phyloP scores from a whole-genome alignment of 2,113 vertebrate species.

The Thunnus maccoyii region DNA sequence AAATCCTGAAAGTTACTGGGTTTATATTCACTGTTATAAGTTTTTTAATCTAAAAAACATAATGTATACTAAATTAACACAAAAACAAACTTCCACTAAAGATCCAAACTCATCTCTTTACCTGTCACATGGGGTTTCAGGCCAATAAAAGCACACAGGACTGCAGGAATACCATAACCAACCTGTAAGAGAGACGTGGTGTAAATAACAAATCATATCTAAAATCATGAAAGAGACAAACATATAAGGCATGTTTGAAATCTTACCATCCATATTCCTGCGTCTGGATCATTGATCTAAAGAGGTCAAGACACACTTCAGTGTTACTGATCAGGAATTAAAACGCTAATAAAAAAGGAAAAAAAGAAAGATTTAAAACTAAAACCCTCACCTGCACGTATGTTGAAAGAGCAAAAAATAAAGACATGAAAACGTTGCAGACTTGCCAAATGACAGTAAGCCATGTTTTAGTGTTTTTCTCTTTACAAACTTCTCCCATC shows the following conservation, averaged over 20 bases:
- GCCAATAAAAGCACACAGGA: conserved; percentile 85
- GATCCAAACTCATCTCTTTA: conserved; percentile 54
- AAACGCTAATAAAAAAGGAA: rapidly evolving
- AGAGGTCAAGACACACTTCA: background rate
- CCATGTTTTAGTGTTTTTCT: conserved; percentile 9
- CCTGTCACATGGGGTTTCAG: conserved; percentile 89
- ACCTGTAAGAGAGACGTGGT: conserved; percentile 78
- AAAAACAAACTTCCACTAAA: background rate
- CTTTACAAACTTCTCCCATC: conserved; percentile 61
- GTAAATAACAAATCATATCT: background rate
- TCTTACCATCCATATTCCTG: conserved; percentile 83
- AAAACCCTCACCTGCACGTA: conserved; percentile 81
- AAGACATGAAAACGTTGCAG: conserved; percentile 81
- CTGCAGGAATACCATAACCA: conserved; percentile 88
- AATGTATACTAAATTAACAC: background rate
- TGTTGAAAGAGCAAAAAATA: conserved; percentile 83
- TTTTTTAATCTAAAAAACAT: background rate
- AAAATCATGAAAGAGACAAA: background rate
- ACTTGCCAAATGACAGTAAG: conserved; percentile 51
- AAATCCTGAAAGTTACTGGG: background rate
- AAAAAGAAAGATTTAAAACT: background rate
- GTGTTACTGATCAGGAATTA: background rate
- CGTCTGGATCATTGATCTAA: conserved; percentile 86
- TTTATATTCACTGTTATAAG: rapidly evolving
- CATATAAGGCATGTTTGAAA: background rate